Evolutionary conservation across 1,140 invertebrate species (phyloP).

Genomic region (Tetranychus urticae): DNA sequence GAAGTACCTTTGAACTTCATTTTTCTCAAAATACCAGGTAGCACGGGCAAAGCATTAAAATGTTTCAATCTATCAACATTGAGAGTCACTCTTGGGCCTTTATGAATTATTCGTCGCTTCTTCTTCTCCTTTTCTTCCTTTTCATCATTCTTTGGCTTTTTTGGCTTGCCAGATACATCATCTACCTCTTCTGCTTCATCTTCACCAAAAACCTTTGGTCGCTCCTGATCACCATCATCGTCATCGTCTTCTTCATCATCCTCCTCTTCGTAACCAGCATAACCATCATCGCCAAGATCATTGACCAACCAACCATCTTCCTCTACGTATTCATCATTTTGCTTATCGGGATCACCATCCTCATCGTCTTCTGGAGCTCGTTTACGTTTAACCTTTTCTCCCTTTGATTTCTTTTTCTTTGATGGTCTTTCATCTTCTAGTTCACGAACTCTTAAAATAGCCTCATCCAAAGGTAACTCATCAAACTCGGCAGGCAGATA

Average conservation of each 20-base stretch:
- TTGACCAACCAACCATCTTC: no score
- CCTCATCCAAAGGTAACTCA: no score
- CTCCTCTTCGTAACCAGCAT: not conserved
- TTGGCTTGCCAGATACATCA: not conserved
- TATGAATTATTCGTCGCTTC: not conserved
- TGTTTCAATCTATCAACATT: slow-evolving; percentile 28
- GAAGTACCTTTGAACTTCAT: slow-evolving; percentile 60
- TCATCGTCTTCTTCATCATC: not conserved
- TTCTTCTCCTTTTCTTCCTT: not conserved
- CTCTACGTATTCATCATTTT: no score
- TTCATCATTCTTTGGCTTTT: not conserved
- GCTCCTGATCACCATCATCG: not conserved
- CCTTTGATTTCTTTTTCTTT: no score
- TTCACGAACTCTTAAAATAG: no score
- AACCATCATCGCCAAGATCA: no score
- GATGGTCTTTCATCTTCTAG: no score
- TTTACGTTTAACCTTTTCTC: no score
- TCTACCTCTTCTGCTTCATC: not conserved
- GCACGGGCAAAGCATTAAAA: slow-evolving; percentile 44
- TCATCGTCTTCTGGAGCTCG: no score
- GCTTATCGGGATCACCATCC: no score
- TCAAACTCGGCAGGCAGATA: no score
- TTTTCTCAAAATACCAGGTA: slow-evolving; percentile 51
- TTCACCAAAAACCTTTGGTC: not conserved
- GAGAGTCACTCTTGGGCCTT: not conserved